Evolutionary conservation across 1,140 invertebrate genomes (phyloP).

Genomic region (Zaprionus davidi): DNA sequence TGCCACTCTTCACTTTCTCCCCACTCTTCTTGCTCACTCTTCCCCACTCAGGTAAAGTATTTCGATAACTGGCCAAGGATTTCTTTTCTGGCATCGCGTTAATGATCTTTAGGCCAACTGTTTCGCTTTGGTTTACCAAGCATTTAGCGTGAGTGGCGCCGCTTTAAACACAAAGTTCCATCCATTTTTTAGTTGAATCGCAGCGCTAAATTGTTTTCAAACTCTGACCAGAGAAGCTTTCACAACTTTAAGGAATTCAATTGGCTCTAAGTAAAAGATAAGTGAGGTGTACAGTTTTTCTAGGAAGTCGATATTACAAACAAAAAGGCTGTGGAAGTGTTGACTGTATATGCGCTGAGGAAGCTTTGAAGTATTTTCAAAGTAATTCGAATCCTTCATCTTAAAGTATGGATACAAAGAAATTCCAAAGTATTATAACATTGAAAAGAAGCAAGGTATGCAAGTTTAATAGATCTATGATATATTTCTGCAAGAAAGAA

Average conservation of each 20-base stretch:
- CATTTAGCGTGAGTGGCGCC: conserved; percentile 7
- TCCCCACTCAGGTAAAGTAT: conserved; percentile 56
- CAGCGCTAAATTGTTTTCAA: conserved; percentile 17
- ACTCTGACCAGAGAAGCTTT: neutral
- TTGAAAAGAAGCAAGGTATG: too few relatives aligned
- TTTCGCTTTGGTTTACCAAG: conserved; percentile 46
- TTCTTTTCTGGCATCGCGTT: conserved; percentile 40
- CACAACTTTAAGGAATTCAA: neutral
- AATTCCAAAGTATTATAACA: too few relatives aligned
- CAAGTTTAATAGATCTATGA: too few relatives aligned
- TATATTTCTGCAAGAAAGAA: too few relatives aligned
- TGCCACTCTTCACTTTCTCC: conserved; percentile 20
- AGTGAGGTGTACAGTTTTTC: neutral
- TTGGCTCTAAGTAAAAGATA: neutral
- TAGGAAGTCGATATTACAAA: neutral
- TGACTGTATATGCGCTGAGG: neutral
- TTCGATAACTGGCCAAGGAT: conserved; percentile 33
- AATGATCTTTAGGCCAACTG: conserved; percentile 66
- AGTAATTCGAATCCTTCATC: neutral
- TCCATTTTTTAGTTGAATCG: conserved; percentile 24
- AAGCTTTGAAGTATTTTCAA: neutral
- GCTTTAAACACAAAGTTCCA: conserved; percentile 32
- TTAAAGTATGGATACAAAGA: too few relatives aligned
- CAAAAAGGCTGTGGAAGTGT: neutral
- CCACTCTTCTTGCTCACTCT: neutral